Evolutionary conservation across 2,113 vertebrate species (phyloP).

Genomic region (Triplophysa dalaica): DNA sequence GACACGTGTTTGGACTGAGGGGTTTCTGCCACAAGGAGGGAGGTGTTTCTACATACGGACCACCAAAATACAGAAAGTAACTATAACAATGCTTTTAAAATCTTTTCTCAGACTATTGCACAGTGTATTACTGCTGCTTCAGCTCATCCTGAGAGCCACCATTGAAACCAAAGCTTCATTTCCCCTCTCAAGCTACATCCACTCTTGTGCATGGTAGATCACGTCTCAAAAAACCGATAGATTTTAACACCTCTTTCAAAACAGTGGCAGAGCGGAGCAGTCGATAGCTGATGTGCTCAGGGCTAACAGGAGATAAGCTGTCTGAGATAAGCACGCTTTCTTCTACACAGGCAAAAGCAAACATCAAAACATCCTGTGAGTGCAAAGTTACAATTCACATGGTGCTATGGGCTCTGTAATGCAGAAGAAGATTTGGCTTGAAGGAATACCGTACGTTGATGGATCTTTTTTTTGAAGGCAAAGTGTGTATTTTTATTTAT

Average conservation of each 20-base stretch:
- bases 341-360: slow-evolving; percentile 9
- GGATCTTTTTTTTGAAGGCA: too few relatives aligned
- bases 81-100: neutral
- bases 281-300: slow-evolving; percentile 32
- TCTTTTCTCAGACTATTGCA: neutral
- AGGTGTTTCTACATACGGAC: slow-evolving; percentile 1
- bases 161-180: slow-evolving; percentile 4
- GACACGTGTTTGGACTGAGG: slow-evolving; percentile 1
- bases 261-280: slow-evolving; percentile 9
- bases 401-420: neutral
- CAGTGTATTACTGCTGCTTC: neutral
- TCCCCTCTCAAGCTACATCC: slow-evolving; percentile 31
- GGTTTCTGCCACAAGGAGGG: neutral
- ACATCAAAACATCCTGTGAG: slow-evolving; percentile 11
- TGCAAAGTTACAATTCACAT: neutral
- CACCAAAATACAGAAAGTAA: neutral
- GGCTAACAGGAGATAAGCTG: slow-evolving; percentile 13
- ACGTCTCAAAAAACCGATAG: slow-evolving; percentile 12
- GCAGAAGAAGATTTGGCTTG: neutral
- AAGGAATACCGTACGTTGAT: neutral
- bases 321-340: slow-evolving; percentile 10
- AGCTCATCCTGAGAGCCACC: neutral
- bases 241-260: slow-evolving; percentile 23
- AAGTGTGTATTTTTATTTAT: too few relatives aligned
- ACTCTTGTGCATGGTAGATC: neutral